Evolutionary conservation across 2,888 invertebrate species (phyloP).

Genomic region (Eilema depressum): DNA sequence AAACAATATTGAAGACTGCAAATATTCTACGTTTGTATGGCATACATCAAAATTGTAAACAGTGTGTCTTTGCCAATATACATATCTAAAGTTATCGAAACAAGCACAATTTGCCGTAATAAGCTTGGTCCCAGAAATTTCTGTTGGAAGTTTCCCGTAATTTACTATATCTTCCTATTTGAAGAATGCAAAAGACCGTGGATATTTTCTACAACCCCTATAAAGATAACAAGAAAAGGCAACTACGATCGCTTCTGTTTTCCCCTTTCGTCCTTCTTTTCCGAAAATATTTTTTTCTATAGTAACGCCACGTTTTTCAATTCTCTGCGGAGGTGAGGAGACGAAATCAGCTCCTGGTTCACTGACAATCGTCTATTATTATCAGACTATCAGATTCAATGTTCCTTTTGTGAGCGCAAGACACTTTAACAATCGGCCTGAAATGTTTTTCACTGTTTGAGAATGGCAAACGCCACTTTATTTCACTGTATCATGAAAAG

Average conservation of each 20-base stretch:
- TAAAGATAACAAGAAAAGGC: constrained; percentile 27
- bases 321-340: constrained; percentile 35
- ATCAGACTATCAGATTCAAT: constrained; percentile 41
- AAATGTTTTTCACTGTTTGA: constrained; percentile 11
- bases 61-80: background rate
- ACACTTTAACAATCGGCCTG: constrained; percentile 15
- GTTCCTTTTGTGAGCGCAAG: constrained; percentile 33
- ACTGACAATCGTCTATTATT: constrained; percentile 43
- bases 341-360: constrained; percentile 39
- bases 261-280: constrained; percentile 23
- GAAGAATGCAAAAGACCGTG: constrained; percentile 4
- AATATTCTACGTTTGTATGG: background rate
- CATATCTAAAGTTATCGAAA: background rate
- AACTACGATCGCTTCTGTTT: constrained; percentile 27
- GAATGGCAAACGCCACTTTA: background rate
- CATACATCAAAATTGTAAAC: background rate
- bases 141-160: background rate
- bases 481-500: background rate
- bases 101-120: background rate
- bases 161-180: background rate
- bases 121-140: background rate
- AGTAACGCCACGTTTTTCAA: constrained; percentile 32
- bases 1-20: background rate
- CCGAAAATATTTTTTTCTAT: constrained; percentile 24
- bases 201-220: constrained; percentile 9